Evolutionary conservation across 2,113 vertebrate species (phyloP), one percentile per base, ranked within the genome.

Genomic region (Sciurus niger): DNA sequence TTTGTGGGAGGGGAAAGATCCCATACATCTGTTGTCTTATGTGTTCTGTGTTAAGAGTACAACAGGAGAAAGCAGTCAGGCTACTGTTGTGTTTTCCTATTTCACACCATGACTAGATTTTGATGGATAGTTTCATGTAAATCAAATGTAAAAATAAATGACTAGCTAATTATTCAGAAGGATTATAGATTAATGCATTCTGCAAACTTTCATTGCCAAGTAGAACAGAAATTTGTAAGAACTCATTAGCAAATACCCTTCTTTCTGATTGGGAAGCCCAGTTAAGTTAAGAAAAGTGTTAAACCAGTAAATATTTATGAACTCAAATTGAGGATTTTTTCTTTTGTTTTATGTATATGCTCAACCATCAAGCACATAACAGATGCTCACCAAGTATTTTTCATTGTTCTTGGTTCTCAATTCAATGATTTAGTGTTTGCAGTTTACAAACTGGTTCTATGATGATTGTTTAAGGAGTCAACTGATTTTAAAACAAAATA

Each of bases 91-190:
- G 46, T 55, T 76, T 67, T 43, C 28, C 6, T 73, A 55, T 55
- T 95, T 28, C 43, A 76, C 8, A 67, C 30, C 46, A 93, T 89
- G 22, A 89, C 46, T 74, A 89, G 43, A 89, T 86, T 74, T 58
- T 94, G 30, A 79, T 95, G 46, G 58, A 70, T 28, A 90, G 80
- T 76, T 96, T 96, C 30, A 70, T 84, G 34, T 17, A 92, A 93
- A 55, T 87, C 30, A 77, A 92, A 93, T 80, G 32, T 63, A 93
- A 97, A 95, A 97, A 82, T 85, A 96, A 90, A 67, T 84, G 58
- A 85, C 43, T 89, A 55, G 28, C 67, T 97, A 88, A 84, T 94
- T 94, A 96, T 90, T 63, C 43, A 94, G 58, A 88, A 88, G 67
- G 2, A 88, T 90, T 88, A 48, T 53, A 73, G 73, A 90, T 88